Evolutionary conservation across 2,113 vertebrate genomes (phyloP), one percentile per base, ranked within the genome.

Genomic region (Picathartes gymnocephalus): DNA sequence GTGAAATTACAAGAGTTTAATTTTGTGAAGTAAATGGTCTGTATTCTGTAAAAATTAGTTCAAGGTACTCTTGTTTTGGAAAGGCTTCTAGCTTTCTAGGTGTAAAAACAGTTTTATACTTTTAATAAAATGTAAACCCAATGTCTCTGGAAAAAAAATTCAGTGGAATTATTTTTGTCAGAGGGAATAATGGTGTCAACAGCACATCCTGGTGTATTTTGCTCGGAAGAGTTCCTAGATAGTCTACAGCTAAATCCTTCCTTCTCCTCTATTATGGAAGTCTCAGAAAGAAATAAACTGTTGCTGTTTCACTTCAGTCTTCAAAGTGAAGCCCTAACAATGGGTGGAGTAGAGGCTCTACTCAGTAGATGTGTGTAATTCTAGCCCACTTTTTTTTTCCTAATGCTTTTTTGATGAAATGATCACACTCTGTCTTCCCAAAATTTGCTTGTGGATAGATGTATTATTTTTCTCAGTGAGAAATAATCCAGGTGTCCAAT

Each of bases 21-120:
- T 76, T 65, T 85, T 70, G 86, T 69, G 24, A 90, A 77, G 47
- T 88, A 69, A 92, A 70, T 50, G 25, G 50, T 81, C 70, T 83
- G 22, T 72, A 86, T 92, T 92, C 92, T 95, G 82, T 81, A 86
- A 66, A 88, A 92, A 71, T 57, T 88, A 88, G 60, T 95, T 94
- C 74, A 86, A 96, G 84, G 56, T 93, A 77, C 61, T 64, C 58
- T 69, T 86, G 64, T 86, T 73, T 53, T 30, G 2, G 40, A 81
- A 94, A 86, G 72, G 65, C 69, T 96, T 93, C 66, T 97, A 97
- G 89, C 91, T 96, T 89, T 89, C 88, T 92, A 94, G 88, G 82
- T 88, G 74, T 91, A 93, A 78, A 64, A 81, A 81, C 22, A 78
- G 78, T 39, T 70, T 60, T 40, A 64, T 79, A 44, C 40, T 47